Conservation (phyloP, 2,797 vertebrate species). For the Intellagama lesueurii region DNA sequence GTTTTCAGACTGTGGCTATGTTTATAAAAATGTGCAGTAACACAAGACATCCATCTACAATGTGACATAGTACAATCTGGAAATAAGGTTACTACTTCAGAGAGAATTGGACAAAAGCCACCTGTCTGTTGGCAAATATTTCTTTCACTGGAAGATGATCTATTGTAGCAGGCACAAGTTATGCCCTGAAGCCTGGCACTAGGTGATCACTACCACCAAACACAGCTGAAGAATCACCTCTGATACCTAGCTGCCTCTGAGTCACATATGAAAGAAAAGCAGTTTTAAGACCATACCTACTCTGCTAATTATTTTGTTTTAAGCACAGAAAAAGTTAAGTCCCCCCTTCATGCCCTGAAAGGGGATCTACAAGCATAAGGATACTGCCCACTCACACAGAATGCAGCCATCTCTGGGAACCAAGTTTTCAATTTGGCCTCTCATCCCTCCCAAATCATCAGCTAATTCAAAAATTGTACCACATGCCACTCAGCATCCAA, state of each 20-base stretch:
- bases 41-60: not conserved
- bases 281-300: not conserved
- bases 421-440: not conserved
- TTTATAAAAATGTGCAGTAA: not conserved
- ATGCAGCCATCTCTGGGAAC: not conserved
- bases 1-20: not conserved
- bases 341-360: not conserved
- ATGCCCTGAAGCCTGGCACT: not conserved
- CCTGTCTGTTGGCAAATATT: not conserved
- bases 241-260: not conserved
- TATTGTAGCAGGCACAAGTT: not conserved
- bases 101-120: not conserved
- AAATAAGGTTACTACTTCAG: not conserved
- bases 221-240: constrained; percentile 13
- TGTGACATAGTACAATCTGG: not conserved
- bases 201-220: not conserved
- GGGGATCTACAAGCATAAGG: not conserved
- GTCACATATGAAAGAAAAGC: not conserved
- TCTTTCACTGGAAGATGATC: not conserved
- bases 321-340: too few relatives aligned
- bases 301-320: not conserved
- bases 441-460: not conserved
- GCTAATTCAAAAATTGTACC: not conserved
- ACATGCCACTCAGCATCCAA: not conserved
- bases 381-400: not conserved